These are phyloP conservation scores for Alethe castanea DNA, from an alignment of 2,113 vertebrate species.

Conservation along the genomic window DNA sequence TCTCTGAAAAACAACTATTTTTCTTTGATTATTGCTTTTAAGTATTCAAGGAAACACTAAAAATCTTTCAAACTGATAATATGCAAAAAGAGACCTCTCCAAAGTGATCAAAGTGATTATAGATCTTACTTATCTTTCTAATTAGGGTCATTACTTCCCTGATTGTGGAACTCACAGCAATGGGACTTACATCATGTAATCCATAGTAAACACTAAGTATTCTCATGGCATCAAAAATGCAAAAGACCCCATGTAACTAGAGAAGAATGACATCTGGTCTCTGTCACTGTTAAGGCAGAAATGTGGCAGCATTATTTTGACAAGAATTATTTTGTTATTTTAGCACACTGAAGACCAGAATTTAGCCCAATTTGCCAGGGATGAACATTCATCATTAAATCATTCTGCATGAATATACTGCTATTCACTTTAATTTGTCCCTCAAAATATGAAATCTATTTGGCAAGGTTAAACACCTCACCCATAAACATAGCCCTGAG, in stretches of 20 bases:
- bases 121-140: background rate
- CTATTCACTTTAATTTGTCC: background rate
- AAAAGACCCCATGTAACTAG: background rate
- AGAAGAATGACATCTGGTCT: background rate
- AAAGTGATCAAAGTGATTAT: background rate
- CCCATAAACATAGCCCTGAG: background rate
- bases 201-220: background rate
- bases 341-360: background rate
- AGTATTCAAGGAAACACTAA: background rate
- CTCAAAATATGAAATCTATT: background rate
- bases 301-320: background rate
- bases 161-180: background rate
- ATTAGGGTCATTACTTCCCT: background rate
- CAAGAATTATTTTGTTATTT: background rate
- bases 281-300: background rate
- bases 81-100: background rate
- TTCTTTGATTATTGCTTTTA: background rate
- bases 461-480: conserved; percentile 1
- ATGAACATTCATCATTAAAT: background rate
- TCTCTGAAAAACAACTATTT: background rate
- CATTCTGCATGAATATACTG: background rate
- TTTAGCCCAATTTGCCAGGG: background rate
- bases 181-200: background rate
- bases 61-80: background rate
- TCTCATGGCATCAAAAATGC: background rate